A percentile compares a stretch with the other conserved stretches of the same genome.
Evolutionary conservation across 2,113 vertebrate species (phyloP).

Genomic region (Mormyrus lacerda): DNA sequence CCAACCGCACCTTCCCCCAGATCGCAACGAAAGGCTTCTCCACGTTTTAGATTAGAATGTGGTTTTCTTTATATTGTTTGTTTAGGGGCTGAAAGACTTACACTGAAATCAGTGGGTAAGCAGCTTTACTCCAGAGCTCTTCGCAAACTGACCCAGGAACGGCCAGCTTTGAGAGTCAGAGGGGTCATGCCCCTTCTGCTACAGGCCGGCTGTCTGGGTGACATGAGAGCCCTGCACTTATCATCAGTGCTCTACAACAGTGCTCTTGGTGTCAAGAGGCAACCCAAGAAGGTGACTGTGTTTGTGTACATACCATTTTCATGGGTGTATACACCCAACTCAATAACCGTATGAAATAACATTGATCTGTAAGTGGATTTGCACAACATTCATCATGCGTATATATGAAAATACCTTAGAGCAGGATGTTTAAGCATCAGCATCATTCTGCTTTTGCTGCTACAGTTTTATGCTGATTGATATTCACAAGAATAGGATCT

Average conservation of each 20-base stretch:
- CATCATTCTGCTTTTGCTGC: not conserved
- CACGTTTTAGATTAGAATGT: not conserved
- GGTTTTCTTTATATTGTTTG: not conserved
- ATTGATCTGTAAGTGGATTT: not conserved
- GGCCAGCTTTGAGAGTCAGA: constrained; percentile 30
- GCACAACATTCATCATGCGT: not conserved
- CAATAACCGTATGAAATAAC: not conserved
- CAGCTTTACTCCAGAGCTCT: constrained; percentile 50
- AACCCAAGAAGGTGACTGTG: constrained; percentile 41
- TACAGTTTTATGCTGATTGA: not conserved
- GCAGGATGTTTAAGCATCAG: not conserved
- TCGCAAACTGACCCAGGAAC: constrained; percentile 36
- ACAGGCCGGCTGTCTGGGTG: constrained; percentile 62
- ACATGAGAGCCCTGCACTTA: constrained; percentile 54
- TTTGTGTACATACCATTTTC: not conserved
- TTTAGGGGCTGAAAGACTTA: constrained; percentile 40
- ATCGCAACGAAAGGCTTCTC: not conserved
- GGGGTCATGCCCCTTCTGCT: constrained; percentile 52
- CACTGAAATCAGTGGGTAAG: constrained; percentile 44
- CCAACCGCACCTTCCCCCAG: not conserved
- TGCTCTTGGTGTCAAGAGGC: constrained; percentile 50
- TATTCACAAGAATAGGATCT: not conserved
- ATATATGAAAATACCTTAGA: not conserved
- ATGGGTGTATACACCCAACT: not conserved
- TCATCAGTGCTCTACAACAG: constrained; percentile 55